Base-by-base conservation (phyloP, 2,888 invertebrate species). In the Spilarctia lutea region DNA sequence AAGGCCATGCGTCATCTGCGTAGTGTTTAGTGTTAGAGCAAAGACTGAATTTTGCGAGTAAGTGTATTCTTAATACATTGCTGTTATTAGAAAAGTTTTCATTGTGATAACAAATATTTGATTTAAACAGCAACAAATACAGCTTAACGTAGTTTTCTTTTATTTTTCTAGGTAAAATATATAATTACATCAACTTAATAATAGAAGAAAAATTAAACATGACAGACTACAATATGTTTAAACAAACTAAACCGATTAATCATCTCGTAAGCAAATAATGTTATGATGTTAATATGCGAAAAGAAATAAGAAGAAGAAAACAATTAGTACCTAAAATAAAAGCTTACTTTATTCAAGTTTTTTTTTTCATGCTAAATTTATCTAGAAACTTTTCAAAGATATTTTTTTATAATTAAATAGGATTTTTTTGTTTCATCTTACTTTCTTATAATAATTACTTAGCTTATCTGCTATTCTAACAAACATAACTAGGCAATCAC, bases 401-500 rank as follows among this genome's bases (percentile, higher is more conserved):
- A 18, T 8, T 45, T 56, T 69, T 69, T 69, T 16, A 27, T 42
- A 10, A 24, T 60, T 27, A 2, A 2, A 27, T 52, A 48, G 24
- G 18, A 33, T n/a, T 27, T 33, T 24, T 56, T 56, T 35, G 35
- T 35, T 33, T 69, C 13, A n/a, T 16, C 30, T 4, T 56, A 39
- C 13, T 20, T 72, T 11, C 45, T 24, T 42, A 0, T 42, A 27
- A 35, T 16, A 63, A 67, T 60, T 45, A 33, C 48, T 65, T 33
- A 18, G 35, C 45, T 63, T 48, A 73, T 63, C 65, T 39, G 60
- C 70, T 66, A 18, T 72, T 65, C 60, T 20, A 39, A 70, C 45
- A 71, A 76, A 83, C 39, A 74, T 33, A 69, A 60, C 39, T 60
- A 82, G 42, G 72, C 75, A 79, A 85, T 79, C 67, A 78, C 69